Evolutionary conservation across 2,888 invertebrate species (phyloP), one percentile per base, ranked within the genome.

Genomic region (Andrena chrysosceles): DNA sequence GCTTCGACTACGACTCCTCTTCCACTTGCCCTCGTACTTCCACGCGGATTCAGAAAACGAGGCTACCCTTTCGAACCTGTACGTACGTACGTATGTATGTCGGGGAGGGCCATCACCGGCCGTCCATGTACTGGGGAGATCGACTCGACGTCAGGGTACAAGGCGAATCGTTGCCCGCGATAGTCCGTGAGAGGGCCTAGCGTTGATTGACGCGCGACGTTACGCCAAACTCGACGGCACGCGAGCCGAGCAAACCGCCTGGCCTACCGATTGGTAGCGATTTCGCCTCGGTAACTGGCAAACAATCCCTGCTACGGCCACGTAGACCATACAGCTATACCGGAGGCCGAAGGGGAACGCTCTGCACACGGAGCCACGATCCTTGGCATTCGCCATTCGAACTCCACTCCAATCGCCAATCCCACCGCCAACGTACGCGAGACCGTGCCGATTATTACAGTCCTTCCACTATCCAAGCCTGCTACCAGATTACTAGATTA

Each of bases 161-260:
- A 84, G 89, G 85, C 56, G 69, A 69, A 91, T 91, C 89, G 86
- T 88, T 86, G 84, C 83, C 81, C 59, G 85, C 82, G 85, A 85
- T 72, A 84, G 86, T 75, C 82, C 84, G 77, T 81, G 73, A 74
- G 86, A 84, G 87, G 76, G 75, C 63, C 69, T 84, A 52, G 81
- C 81, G 91, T 93, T 93, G 93, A 93, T 93, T 93, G 93, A 93
- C 93, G 93, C 91, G 86, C 91, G 92, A 92, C 92, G 92, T 93
- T 90, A 86, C 89, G 90, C 92, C 91, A 91, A 92, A 93, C 93
- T 92, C 90, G 71, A 73, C 87, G 90, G 92, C 93, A 93, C 93
- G 93, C 93, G 93, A 93, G 78, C 88, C 83, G 52, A 87, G 83
- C 80, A 79, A 85, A 88, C 86, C 23, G 48, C 66, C 68, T 13